These are phyloP conservation scores for Silvanus unidentatus DNA, from an alignment of 2,888 invertebrate genomes.

Conservation along the genomic window DNA sequence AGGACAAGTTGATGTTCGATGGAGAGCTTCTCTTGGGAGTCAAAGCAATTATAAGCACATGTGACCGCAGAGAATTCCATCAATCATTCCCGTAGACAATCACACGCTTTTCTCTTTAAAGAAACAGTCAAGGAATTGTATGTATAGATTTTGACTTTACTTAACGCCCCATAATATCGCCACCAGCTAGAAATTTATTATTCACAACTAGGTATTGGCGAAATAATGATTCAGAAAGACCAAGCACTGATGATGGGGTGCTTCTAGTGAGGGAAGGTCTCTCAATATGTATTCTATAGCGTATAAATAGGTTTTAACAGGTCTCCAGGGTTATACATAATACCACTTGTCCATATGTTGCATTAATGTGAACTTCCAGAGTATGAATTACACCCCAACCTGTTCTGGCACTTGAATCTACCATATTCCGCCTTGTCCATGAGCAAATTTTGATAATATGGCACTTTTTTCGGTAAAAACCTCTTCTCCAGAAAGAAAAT, in stretches of 20 bases:
- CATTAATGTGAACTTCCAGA: conserved; percentile 18
- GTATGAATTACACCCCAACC: conserved; percentile 2
- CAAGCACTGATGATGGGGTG: neutral
- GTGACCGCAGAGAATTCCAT: conserved; percentile 43
- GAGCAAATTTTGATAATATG: too few species aligned
- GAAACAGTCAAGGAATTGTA: neutral
- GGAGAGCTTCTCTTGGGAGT: conserved; percentile 29
- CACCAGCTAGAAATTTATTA: too few species aligned
- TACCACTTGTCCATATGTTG: conserved; percentile 49
- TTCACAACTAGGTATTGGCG: too few species aligned
- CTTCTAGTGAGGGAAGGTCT: neutral
- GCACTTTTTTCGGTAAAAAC: too few species aligned
- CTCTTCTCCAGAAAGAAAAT: too few species aligned
- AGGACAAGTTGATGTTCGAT: neutral
- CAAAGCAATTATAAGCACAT: conserved; percentile 48
- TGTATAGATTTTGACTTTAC: conserved; percentile 3
- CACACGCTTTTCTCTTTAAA: conserved; percentile 25
- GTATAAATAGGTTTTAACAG: conserved; percentile 46
- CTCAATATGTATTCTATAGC: conserved; percentile 36
- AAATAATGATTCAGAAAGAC: neutral
- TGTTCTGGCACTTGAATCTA: neutral
- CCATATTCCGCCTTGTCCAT: too few species aligned
- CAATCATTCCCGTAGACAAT: conserved; percentile 40
- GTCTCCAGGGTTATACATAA: conserved; percentile 45
- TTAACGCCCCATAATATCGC: neutral